These are phyloP conservation scores for Mirounga angustirostris DNA, from an alignment of 2,113 vertebrate genomes.

Conservation along the genomic window DNA sequence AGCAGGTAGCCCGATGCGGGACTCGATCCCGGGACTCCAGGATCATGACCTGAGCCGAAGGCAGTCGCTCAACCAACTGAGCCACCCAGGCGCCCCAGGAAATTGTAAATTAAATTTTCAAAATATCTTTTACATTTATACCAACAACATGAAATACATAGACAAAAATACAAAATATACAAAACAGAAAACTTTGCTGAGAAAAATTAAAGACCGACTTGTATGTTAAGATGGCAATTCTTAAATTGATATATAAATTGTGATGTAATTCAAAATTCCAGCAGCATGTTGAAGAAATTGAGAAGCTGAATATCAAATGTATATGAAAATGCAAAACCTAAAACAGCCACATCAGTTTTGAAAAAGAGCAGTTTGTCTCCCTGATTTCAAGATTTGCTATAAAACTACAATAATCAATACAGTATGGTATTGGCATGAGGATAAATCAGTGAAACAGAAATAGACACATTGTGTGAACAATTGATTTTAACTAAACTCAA, in stretches of 20 bases:
- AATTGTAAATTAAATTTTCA: background rate
- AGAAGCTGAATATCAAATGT: background rate
- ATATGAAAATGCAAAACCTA: background rate
- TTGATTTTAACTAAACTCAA: background rate
- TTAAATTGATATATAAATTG: background rate
- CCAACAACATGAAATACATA: background rate
- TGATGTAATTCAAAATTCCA: background rate
- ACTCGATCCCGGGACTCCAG: too few species aligned
- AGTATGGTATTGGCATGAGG: background rate
- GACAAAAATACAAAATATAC: background rate
- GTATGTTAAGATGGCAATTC: background rate
- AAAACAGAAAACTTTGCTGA: background rate
- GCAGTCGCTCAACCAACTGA: too few species aligned
- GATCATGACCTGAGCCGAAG: too few species aligned
- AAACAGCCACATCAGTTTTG: background rate
- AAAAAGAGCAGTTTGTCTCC: background rate
- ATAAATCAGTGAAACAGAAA: slow-evolving; percentile 4
- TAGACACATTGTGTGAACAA: background rate
- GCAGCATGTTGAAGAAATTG: background rate
- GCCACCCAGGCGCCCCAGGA: background rate
- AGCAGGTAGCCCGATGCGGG: too few species aligned
- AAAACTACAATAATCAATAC: background rate
- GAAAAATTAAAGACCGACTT: background rate
- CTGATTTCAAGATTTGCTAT: background rate
- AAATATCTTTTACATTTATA: background rate